Evolutionary conservation across 2,797 vertebrate genomes (phyloP).

Genomic region (Decapterus maruadsi): DNA sequence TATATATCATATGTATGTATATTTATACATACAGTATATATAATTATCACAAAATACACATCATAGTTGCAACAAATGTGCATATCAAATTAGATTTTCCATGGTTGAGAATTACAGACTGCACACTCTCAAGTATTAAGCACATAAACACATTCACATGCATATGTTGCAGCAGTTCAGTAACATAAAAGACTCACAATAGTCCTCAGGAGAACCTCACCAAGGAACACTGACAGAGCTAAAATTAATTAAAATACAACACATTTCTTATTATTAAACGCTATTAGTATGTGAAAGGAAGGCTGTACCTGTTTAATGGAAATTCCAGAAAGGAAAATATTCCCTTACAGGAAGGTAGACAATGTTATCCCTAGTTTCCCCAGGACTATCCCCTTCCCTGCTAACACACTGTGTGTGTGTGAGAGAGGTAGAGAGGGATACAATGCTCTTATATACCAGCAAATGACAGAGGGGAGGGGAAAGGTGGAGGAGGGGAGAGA

Average conservation of each 20-base stretch:
- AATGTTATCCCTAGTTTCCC: constrained; percentile 69
- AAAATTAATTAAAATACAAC: constrained; percentile 19
- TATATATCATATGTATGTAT: not conserved
- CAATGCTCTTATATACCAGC: constrained; percentile 79
- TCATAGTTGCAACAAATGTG: not conserved
- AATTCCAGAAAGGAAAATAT: constrained; percentile 66
- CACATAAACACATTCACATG: constrained; percentile 13
- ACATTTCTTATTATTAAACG: constrained; percentile 28
- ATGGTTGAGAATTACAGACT: not conserved
- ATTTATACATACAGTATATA: not conserved
- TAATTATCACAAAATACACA: not conserved
- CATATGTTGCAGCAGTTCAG: constrained; percentile 26
- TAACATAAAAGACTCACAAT: constrained; percentile 15
- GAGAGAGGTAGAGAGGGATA: constrained; percentile 69
- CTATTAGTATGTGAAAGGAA: constrained; percentile 28
- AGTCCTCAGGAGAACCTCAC: not conserved
- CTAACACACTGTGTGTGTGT: constrained; percentile 70
- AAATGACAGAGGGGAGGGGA: constrained; percentile 79
- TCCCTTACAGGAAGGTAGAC: constrained; percentile 68
- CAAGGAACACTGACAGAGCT: constrained; percentile 23
- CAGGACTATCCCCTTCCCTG: constrained; percentile 66
- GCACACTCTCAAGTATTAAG: not conserved
- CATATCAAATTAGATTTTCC: not conserved
- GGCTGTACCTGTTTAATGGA: constrained; percentile 69
- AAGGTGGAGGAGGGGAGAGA: constrained; percentile 76